A percentile compares a stretch with the other conserved stretches of the same genome.
These are phyloP conservation scores for Ferdinandea cuprea DNA, from an alignment of 2,888 invertebrate genomes.

Conservation along the genomic window DNA sequence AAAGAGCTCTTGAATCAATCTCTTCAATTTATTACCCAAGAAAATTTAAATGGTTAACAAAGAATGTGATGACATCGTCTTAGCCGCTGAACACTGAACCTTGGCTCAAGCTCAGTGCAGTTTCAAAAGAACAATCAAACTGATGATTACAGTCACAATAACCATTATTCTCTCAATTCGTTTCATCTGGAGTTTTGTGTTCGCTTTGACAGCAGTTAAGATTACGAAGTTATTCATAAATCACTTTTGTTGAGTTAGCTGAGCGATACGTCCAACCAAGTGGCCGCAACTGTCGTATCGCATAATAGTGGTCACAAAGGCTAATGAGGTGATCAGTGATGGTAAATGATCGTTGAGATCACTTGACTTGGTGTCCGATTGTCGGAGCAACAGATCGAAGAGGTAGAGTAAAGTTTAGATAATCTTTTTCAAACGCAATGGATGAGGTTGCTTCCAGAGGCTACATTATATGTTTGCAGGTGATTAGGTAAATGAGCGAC, in stretches of 20 bases:
- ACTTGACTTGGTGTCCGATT: slow-evolving; percentile 26
- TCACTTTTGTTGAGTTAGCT: slow-evolving; percentile 33
- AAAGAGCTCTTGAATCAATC: slow-evolving; percentile 38
- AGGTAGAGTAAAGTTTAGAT: background rate
- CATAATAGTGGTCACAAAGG: slow-evolving; percentile 45
- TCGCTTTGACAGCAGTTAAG: slow-evolving; percentile 54
- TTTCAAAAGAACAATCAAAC: slow-evolving; percentile 36
- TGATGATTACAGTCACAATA: slow-evolving; percentile 48
- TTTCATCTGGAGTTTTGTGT: slow-evolving; percentile 43
- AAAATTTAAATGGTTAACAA: slow-evolving; percentile 29
- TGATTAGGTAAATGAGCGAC: too few species aligned
- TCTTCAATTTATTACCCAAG: slow-evolving; percentile 19
- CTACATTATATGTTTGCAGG: too few species aligned
- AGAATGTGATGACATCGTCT: slow-evolving; percentile 57
- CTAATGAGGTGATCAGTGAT: slow-evolving; percentile 61
- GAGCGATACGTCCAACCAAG: slow-evolving; percentile 8
- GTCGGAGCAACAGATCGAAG: slow-evolving; percentile 14
- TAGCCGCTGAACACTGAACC: slow-evolving; percentile 14
- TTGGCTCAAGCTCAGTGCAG: slow-evolving; percentile 16
- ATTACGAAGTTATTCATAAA: slow-evolving; percentile 54
- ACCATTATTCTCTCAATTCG: slow-evolving; percentile 51
- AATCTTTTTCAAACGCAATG: slow-evolving; percentile 2
- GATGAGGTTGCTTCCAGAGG: background rate
- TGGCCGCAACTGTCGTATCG: background rate
- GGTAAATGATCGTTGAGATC: slow-evolving; percentile 51